Evolutionary conservation across 35 echinoderm and acorn worm species (phyloP).

Genomic region (Apostichopus japonicus): DNA sequence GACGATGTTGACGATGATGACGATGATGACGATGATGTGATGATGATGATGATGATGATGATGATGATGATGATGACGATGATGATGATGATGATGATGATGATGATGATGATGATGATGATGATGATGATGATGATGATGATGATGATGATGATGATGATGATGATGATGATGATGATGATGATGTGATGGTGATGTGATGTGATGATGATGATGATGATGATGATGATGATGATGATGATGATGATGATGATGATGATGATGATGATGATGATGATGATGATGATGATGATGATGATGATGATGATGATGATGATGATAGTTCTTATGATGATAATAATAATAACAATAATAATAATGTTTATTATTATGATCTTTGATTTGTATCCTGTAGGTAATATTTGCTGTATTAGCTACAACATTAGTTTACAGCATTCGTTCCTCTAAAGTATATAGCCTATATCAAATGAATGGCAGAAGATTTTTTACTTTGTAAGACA

Average conservation of each 20-base stretch:
- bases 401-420: no score
- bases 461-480: no score
- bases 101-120: slow-evolving; percentile 18
- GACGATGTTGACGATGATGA: slow-evolving; percentile 11
- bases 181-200: neutral
- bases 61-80: slow-evolving; percentile 17
- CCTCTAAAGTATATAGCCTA: no score
- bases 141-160: slow-evolving; percentile 46
- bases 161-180: slow-evolving; percentile 36
- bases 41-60: slow-evolving; percentile 17
- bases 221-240: slow-evolving; percentile 2
- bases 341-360: neutral
- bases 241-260: slow-evolving; percentile 28
- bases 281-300: neutral
- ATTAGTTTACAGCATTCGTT: no score
- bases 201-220: slow-evolving; percentile 3
- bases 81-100: neutral
- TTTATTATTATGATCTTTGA: neutral
- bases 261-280: slow-evolving; percentile 22
- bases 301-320: slow-evolving; percentile 24
- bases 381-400: no score
- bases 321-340: neutral
- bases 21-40: neutral
- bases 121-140: neutral
- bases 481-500: no score